Percentiles rank a stretch among this genome's conserved stretches.
Conservation (phyloP, 2,113 vertebrate genomes). For the Spilogale gracilis region DNA sequence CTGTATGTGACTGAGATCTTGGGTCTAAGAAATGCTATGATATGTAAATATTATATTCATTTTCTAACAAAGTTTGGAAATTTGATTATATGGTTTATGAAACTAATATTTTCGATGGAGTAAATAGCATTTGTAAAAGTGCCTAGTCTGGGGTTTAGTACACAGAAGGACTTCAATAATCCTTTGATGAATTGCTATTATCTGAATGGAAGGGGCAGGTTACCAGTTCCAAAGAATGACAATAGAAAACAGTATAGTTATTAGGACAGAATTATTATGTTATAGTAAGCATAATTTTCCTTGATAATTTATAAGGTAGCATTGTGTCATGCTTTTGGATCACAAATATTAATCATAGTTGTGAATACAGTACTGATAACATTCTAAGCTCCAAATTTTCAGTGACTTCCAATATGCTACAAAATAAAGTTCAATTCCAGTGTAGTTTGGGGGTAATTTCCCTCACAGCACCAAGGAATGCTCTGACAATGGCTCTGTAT, state of each 20-base stretch:
- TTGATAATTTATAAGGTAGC: not conserved
- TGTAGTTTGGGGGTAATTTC: not conserved
- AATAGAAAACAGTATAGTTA: not conserved
- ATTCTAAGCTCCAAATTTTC: not conserved
- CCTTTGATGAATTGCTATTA: not conserved
- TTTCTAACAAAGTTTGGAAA: conserved; percentile 41
- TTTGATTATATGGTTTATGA: conserved; percentile 47
- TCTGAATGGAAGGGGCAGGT: conserved; percentile 26
- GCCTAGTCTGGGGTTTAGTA: not conserved
- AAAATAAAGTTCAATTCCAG: not conserved
- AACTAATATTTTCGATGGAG: conserved; percentile 26
- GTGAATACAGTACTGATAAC: not conserved
- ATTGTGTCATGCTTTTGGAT: not conserved
- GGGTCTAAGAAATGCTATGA: not conserved
- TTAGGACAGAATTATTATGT: not conserved
- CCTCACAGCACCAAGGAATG: not conserved
- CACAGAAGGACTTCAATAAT: not conserved
- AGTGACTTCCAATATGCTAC: not conserved
- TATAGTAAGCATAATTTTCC: not conserved
- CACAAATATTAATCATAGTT: not conserved
- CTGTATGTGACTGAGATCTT: not conserved
- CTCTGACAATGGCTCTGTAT: not conserved
- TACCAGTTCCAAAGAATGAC: not conserved
- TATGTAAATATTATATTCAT: conserved; percentile 29
- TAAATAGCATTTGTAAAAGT: conserved; percentile 26